These are phyloP conservation scores for Philereme transversata DNA, from an alignment of 2,888 invertebrate genomes.

Conservation along the genomic window DNA sequence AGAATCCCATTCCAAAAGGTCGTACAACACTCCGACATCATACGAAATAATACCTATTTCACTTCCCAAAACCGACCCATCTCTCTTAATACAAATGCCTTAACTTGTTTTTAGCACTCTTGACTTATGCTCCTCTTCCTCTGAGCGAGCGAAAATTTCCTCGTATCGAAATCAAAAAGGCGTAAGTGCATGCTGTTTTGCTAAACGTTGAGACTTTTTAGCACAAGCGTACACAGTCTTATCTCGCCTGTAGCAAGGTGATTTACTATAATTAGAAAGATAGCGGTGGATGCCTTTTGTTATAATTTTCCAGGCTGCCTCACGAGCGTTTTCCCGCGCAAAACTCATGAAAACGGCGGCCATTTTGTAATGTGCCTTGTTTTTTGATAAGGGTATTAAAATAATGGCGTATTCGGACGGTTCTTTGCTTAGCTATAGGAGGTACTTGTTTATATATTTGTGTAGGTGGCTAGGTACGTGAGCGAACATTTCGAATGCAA, in stretches of 20 bases:
- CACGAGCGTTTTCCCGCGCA: constrained; percentile 79
- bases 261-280: constrained; percentile 85
- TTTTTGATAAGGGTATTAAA: constrained; percentile 84
- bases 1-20: constrained; percentile 55
- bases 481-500: constrained; percentile 77
- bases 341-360: constrained; percentile 80
- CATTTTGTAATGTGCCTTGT: constrained; percentile 84
- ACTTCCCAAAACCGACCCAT: constrained; percentile 50
- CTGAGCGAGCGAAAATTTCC: constrained; percentile 48
- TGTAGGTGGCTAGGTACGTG: constrained; percentile 71
- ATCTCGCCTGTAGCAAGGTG: constrained; percentile 83
- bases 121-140: constrained; percentile 55
- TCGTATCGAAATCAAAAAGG: constrained; percentile 57
- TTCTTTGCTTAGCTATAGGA: constrained; percentile 61
- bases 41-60: constrained; percentile 51
- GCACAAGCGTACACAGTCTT: constrained; percentile 66
- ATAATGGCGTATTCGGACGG: constrained; percentile 76
- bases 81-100: constrained; percentile 49
- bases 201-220: constrained; percentile 68
- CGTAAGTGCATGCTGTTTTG: constrained; percentile 52
- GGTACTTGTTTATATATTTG: constrained; percentile 67
- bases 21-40: constrained; percentile 53
- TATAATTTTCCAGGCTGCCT: constrained; percentile 82
- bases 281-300: constrained; percentile 84
- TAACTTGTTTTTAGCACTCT: constrained; percentile 48